A percentile compares a stretch with the other conserved stretches of the same genome.
Conservation (phyloP, 2,797 vertebrate genomes). For the Helicolenus hilgendorfi region DNA sequence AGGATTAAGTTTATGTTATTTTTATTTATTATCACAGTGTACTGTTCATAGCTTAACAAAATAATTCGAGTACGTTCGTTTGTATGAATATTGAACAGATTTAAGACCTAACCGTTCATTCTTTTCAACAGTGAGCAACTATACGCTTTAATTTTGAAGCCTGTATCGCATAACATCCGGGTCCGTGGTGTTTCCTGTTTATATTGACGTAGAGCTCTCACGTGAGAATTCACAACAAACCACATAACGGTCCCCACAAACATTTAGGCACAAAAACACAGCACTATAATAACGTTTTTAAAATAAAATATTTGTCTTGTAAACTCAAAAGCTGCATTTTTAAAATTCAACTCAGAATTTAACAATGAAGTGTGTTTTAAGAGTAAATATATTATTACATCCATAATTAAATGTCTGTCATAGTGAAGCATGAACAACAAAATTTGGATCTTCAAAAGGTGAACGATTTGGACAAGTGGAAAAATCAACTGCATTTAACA, state of each 20-base stretch:
- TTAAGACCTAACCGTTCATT: not conserved
- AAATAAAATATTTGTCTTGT: not conserved
- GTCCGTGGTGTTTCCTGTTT: fast-evolving
- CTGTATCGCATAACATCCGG: not conserved
- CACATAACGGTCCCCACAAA: not conserved
- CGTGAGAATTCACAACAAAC: constrained; percentile 25
- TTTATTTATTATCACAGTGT: fast-evolving
- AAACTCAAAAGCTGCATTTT: no score
- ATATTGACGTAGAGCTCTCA: constrained; percentile 21
- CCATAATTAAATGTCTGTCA: no score
- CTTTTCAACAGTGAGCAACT: fast-evolving
- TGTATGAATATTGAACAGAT: not conserved
- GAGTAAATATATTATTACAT: no score
- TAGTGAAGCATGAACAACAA: no score
- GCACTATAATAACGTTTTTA: not conserved
- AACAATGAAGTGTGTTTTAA: no score
- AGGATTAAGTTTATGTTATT: fast-evolving
- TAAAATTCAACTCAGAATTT: no score
- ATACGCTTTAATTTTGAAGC: constrained; percentile 3
- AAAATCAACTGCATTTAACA: no score
- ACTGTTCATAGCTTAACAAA: fast-evolving
- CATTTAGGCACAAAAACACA: not conserved
- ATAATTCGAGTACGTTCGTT: fast-evolving
- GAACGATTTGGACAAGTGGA: no score
- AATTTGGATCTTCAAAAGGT: no score